Conservation (phyloP, 2,888 invertebrate genomes). For the Sesamia inferens region DNA sequence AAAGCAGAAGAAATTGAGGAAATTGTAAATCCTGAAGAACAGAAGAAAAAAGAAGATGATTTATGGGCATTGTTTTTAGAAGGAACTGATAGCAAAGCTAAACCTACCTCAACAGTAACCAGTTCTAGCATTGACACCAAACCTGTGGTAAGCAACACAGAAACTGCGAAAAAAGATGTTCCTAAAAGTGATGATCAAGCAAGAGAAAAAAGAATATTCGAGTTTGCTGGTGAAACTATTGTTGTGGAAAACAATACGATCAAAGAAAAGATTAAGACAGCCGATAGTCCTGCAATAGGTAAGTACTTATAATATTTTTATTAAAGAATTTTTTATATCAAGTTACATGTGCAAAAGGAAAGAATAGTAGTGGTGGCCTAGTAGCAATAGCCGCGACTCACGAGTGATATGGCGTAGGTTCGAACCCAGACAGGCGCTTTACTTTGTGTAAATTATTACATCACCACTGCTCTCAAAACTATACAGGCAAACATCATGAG, state of each 20-base stretch:
- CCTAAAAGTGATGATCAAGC: constrained; percentile 79
- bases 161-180: constrained; percentile 51
- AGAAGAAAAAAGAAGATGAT: constrained; percentile 93
- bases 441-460: background rate
- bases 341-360: background rate
- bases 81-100: constrained; percentile 90
- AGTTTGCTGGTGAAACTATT: constrained; percentile 97
- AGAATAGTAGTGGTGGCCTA: too few relatives aligned
- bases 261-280: constrained; percentile 82
- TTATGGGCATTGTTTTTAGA: constrained; percentile 95
- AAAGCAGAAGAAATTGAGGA: constrained; percentile 69
- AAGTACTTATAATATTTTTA: constrained; percentile 31
- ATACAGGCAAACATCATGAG: too few relatives aligned
- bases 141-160: constrained; percentile 50
- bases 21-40: constrained; percentile 89
- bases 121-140: constrained; percentile 58
- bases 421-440: background rate
- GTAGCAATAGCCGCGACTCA: background rate
- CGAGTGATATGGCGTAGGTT: background rate
- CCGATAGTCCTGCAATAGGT: constrained; percentile 77
- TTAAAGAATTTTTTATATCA: background rate
- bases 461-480: background rate
- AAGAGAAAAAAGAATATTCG: constrained; percentile 92
- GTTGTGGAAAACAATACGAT: constrained; percentile 85
- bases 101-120: constrained; percentile 66